Conservation (phyloP, 2,797 vertebrate genomes). For the Delichon dasypus region DNA sequence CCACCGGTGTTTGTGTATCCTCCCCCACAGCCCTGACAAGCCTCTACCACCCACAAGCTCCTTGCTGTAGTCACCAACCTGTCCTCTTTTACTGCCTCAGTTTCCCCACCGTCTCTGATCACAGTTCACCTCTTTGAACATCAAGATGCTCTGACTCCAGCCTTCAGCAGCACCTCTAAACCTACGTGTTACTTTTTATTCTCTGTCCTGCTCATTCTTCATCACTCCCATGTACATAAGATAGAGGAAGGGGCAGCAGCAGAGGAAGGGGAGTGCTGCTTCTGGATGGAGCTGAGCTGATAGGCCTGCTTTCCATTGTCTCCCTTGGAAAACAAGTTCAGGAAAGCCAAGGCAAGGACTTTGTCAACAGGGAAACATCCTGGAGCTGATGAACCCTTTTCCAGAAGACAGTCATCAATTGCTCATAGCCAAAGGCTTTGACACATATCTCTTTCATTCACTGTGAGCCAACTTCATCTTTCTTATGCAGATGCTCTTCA, state of each 20-base stretch:
- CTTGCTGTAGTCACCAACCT: not conserved
- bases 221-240: not conserved
- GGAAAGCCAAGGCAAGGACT: not conserved
- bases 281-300: not conserved
- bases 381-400: not conserved
- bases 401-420: not conserved
- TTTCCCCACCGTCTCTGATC: not conserved
- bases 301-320: rapidly evolving
- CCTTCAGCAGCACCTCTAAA: not conserved
- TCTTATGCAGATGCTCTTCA: not conserved
- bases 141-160: not conserved
- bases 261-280: not conserved
- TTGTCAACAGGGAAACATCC: not conserved
- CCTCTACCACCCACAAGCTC: not conserved
- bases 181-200: not conserved
- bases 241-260: not conserved
- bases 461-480: not conserved
- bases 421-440: not conserved
- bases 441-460: not conserved
- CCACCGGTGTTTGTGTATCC: not conserved
- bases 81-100: not conserved
- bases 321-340: not conserved
- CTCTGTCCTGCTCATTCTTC: not conserved
- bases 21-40: rapidly evolving
- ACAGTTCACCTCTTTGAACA: not conserved